phyloP scores from a whole-genome alignment of 1,140 invertebrate genomes.

The Plutomurus gul region DNA sequence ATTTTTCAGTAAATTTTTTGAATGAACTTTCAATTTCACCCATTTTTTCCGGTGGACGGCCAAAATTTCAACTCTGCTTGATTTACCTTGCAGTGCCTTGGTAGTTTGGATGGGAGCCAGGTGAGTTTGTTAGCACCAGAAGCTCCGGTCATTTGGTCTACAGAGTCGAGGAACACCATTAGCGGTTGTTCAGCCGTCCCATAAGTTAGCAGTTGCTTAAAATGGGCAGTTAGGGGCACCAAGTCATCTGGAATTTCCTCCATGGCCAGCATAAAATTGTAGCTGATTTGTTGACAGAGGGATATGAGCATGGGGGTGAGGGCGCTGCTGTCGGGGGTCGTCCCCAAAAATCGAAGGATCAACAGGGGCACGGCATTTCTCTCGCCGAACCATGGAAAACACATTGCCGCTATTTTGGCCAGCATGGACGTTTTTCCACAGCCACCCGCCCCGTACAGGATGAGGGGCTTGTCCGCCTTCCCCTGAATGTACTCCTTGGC shows the following conservation, averaged over 20 bases:
- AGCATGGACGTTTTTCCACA: conserved; percentile 96
- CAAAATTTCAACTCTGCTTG: too few relatives aligned
- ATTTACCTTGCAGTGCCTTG: conserved; percentile 80
- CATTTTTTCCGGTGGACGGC: not conserved
- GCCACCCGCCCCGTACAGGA: conserved; percentile 94
- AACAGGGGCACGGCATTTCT: conserved; percentile 73
- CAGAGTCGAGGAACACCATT: conserved; percentile 85
- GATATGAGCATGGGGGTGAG: conserved; percentile 92
- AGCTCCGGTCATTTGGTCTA: conserved; percentile 92
- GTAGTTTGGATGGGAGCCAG: conserved; percentile 91
- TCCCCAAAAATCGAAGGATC: conserved; percentile 91
- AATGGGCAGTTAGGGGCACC: conserved; percentile 91
- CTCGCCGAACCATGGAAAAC: conserved; percentile 47
- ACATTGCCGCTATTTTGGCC: conserved; percentile 77
- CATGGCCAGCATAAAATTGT: conserved; percentile 90
- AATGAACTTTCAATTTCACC: not conserved
- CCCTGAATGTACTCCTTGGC: conserved; percentile 86
- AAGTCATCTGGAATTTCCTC: conserved; percentile 94
- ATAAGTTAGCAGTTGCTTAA: conserved; percentile 87
- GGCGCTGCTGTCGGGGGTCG: conserved; percentile 93
- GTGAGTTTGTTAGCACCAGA: conserved; percentile 94
- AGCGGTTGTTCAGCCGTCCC: conserved; percentile 81
- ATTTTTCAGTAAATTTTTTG: not conserved
- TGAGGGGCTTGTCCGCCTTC: conserved; percentile 78
- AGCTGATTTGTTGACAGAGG: conserved; percentile 94